Percentiles rank a stretch among this genome's conserved stretches.
Evolutionary conservation across 2,888 invertebrate genomes (phyloP).

Genomic region (Vandiemenella viatica): DNA sequence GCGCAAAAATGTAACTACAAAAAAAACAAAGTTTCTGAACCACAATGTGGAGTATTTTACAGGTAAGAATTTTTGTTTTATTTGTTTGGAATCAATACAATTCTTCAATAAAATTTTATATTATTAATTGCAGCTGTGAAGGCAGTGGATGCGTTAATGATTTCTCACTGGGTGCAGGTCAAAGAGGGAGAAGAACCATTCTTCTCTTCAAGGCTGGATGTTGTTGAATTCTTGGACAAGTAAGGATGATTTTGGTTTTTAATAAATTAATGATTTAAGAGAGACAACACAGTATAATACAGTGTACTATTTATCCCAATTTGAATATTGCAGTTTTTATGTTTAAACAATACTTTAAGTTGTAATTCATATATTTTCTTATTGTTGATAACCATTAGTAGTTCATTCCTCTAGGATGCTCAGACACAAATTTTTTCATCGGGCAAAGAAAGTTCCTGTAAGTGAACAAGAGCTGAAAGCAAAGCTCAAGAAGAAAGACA

Average conservation of each 20-base stretch:
- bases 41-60: conserved; percentile 96
- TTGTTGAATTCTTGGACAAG: conserved; percentile 61
- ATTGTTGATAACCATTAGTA: too few relatives aligned
- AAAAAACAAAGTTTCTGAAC: conserved; percentile 89
- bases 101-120: too few relatives aligned
- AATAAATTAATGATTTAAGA: not conserved
- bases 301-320: too few relatives aligned
- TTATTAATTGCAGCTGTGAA: conserved; percentile 58
- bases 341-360: too few relatives aligned
- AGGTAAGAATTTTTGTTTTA: conserved; percentile 35
- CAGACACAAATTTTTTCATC: conserved; percentile 86
- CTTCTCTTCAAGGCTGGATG: conserved; percentile 68
- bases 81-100: too few relatives aligned
- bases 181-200: conserved; percentile 46
- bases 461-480: conserved; percentile 44
- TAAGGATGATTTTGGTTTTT: conserved; percentile 19
- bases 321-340: too few relatives aligned
- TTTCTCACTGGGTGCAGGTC: conserved; percentile 71
- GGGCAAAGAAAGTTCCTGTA: conserved; percentile 75
- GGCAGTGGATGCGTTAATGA: conserved; percentile 81
- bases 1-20: conserved; percentile 80
- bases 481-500: conserved; percentile 32
- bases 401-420: conserved; percentile 44
- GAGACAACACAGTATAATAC: not conserved
- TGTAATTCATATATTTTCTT: too few relatives aligned